These are phyloP conservation scores for Poecilia latipinna DNA, from an alignment of 2,113 vertebrate genomes.

Conservation along the genomic window DNA sequence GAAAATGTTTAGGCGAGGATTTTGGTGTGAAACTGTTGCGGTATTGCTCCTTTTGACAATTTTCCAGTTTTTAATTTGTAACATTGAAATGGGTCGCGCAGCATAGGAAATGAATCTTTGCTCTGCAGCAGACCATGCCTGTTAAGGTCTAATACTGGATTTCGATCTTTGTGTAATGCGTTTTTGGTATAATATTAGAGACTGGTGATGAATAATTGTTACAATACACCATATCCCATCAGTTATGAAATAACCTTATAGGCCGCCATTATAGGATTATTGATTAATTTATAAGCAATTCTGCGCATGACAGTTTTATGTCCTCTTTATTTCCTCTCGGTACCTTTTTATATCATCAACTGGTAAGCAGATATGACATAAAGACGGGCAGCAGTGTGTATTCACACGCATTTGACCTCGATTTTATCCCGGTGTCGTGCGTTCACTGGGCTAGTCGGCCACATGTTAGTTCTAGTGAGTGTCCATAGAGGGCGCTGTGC, in stretches of 20 bases:
- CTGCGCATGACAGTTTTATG: slow-evolving; percentile 33
- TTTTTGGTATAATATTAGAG: background rate
- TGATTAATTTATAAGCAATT: slow-evolving; percentile 26
- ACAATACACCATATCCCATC: background rate
- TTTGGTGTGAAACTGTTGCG: background rate
- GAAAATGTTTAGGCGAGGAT: background rate
- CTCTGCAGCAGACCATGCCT: slow-evolving; percentile 2
- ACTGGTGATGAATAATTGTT: background rate
- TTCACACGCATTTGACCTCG: slow-evolving; percentile 43
- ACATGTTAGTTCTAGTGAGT: background rate
- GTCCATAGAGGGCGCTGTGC: slow-evolving; percentile 72
- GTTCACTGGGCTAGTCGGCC: slow-evolving; percentile 23
- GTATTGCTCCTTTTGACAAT: background rate
- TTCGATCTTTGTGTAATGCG: background rate
- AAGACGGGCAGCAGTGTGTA: background rate
- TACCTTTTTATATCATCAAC: background rate
- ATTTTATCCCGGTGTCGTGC: slow-evolving; percentile 17
- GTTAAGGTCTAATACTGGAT: slow-evolving; percentile 13
- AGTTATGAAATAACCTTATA: background rate
- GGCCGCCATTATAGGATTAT: slow-evolving; percentile 26
- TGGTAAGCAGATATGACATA: background rate
- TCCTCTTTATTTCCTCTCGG: background rate
- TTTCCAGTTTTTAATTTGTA: background rate
- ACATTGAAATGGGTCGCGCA: background rate
- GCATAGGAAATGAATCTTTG: background rate